Evolutionary conservation across 2,888 invertebrate species (phyloP).

Genomic region (Seira sanloemensis): DNA sequence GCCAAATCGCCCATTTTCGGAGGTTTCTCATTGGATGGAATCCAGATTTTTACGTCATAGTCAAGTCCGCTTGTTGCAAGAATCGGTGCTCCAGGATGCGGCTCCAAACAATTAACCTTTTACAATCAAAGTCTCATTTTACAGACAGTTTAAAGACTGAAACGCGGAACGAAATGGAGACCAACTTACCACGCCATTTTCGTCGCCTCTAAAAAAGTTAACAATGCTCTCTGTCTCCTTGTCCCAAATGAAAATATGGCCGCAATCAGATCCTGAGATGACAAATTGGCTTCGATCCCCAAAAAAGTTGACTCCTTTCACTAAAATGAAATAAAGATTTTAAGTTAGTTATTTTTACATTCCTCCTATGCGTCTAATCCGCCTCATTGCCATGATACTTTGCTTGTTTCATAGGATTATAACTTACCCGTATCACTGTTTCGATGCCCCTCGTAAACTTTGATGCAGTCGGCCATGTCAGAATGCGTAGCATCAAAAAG

Average conservation of each 20-base stretch:
- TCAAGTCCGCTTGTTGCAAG: constrained; percentile 95
- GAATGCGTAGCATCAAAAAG: constrained; percentile 84
- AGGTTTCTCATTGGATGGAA: constrained; percentile 82
- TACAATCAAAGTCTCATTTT: not conserved
- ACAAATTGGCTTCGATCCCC: constrained; percentile 93
- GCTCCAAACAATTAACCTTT: constrained; percentile 93
- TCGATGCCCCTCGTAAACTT: constrained; percentile 82
- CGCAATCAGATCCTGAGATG: constrained; percentile 95
- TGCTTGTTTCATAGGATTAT: constrained; percentile 9
- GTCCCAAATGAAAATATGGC: constrained; percentile 92
- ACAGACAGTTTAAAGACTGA: not conserved
- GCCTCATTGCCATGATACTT: not conserved
- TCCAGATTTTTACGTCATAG: constrained; percentile 94
- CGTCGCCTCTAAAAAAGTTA: constrained; percentile 90
- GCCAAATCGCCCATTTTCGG: constrained; percentile 77
- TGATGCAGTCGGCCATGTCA: constrained; percentile 78
- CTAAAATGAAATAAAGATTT: too few relatives aligned
- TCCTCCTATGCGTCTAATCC: too few relatives aligned
- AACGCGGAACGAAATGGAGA: not conserved
- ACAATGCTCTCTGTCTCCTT: constrained; percentile 90
- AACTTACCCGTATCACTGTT: constrained; percentile 78
- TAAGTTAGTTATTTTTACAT: too few relatives aligned
- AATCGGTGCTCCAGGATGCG: constrained; percentile 91
- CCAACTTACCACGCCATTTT: constrained; percentile 87
- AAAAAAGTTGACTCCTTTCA: constrained; percentile 95